Evolutionary conservation across 2,888 invertebrate species (phyloP).

Genomic region (Herminia tarsipennalis): DNA sequence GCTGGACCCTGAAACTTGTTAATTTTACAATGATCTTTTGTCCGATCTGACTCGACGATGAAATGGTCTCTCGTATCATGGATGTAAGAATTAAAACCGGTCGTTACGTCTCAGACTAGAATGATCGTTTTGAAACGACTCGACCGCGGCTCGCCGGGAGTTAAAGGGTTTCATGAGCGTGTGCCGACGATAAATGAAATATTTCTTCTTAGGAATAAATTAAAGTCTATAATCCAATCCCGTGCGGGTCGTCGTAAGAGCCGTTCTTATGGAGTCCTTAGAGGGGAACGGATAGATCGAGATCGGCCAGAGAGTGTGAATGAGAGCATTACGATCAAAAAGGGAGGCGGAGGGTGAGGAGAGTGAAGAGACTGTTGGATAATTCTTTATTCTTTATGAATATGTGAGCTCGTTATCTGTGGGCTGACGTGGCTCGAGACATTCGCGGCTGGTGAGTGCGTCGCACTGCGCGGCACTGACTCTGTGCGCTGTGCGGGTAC

Average conservation of each 20-base stretch:
- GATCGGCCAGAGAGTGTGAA: slow-evolving; percentile 81
- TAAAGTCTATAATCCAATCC: slow-evolving; percentile 83
- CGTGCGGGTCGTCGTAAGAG: slow-evolving; percentile 60
- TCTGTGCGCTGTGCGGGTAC: slow-evolving; percentile 50
- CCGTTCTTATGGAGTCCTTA: slow-evolving; percentile 71
- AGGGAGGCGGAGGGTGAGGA: slow-evolving; percentile 61
- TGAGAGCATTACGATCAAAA: slow-evolving; percentile 79
- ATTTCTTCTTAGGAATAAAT: slow-evolving; percentile 83
- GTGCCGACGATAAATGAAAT: slow-evolving; percentile 77
- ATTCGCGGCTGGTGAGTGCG: slow-evolving; percentile 61
- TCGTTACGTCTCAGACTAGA: slow-evolving; percentile 70
- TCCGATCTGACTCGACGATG: slow-evolving; percentile 57
- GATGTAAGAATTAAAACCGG: slow-evolving; percentile 84
- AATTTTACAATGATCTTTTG: slow-evolving; percentile 80
- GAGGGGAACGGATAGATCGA: slow-evolving; percentile 82
- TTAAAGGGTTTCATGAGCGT: slow-evolving; percentile 81
- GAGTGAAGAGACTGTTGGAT: slow-evolving; percentile 74
- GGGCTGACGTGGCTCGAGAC: slow-evolving; percentile 72
- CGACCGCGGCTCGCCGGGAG: slow-evolving; percentile 60
- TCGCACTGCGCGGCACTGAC: slow-evolving; percentile 54
- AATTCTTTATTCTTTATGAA: slow-evolving; percentile 86
- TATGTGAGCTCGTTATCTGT: slow-evolving; percentile 84
- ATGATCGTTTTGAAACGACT: slow-evolving; percentile 79
- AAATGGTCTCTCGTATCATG: slow-evolving; percentile 78
- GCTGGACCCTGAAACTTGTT: slow-evolving; percentile 76